Conservation (phyloP, 2,113 vertebrate species). For the Ornithorhynchus anatinus region DNA sequence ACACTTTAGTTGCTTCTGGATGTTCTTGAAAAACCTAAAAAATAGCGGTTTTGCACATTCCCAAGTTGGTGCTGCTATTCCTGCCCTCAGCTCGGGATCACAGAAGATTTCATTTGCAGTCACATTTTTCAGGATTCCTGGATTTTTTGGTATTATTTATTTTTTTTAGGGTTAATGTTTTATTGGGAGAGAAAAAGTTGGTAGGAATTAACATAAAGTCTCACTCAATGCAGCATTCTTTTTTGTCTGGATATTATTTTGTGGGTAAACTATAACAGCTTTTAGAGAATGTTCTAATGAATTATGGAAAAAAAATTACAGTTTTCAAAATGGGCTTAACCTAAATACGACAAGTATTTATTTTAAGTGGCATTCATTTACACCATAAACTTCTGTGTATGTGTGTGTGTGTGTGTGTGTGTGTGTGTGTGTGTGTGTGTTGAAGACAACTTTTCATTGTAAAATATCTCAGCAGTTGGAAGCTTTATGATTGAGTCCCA, state of each 20-base stretch:
- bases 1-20: neutral
- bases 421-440: too few species aligned
- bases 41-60: neutral
- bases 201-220: neutral
- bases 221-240: neutral
- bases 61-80: neutral
- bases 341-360: neutral
- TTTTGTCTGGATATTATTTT: neutral
- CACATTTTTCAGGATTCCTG: neutral
- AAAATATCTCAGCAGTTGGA: neutral
- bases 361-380: neutral
- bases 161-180: neutral
- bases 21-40: neutral
- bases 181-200: neutral
- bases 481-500: conserved; percentile 1
- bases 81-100: neutral
- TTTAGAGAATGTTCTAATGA: neutral
- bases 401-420: too few species aligned
- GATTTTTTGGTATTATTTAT: neutral
- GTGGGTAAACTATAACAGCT: neutral
- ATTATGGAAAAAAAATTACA: neutral
- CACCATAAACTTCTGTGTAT: too few species aligned
- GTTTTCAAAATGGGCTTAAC: neutral
- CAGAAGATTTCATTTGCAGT: conserved; percentile 6
- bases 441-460: neutral